Evolutionary conservation across 2,113 vertebrate species (phyloP).

Genomic region (Corynorhinus townsendii): DNA sequence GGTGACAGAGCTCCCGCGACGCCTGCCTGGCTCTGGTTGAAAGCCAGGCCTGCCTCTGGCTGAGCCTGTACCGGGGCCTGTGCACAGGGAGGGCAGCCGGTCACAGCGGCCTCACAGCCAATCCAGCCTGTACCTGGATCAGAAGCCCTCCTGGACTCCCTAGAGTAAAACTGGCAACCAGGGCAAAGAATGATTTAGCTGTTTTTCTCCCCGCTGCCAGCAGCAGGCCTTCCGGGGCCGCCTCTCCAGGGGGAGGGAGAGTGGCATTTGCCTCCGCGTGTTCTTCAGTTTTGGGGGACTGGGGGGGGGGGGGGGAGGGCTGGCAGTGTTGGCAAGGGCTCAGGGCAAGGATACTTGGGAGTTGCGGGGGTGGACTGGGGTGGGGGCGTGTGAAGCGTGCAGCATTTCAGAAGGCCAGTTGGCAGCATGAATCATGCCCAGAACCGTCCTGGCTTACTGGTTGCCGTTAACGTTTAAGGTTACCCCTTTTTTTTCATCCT

Average conservation of each 20-base stretch:
- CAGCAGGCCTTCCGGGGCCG: background rate
- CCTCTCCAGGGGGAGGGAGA: background rate
- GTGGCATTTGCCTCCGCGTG: background rate
- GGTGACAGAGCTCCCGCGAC: background rate
- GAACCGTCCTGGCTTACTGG: background rate
- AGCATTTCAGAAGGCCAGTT: background rate
- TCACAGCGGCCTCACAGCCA: background rate
- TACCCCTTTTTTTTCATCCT: background rate
- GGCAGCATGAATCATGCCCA: background rate
- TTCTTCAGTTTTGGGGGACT: background rate
- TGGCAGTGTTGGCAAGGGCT: background rate
- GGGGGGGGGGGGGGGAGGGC: background rate
- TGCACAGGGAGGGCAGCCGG: background rate
- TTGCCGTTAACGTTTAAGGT: background rate
- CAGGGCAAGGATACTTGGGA: background rate
- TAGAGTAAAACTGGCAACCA: background rate
- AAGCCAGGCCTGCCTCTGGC: background rate
- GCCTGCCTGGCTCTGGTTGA: background rate
- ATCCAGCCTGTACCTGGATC: background rate
- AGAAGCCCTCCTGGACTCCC: background rate
- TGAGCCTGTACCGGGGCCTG: background rate
- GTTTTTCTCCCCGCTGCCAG: background rate
- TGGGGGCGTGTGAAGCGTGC: background rate
- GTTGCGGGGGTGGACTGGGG: rapidly evolving
- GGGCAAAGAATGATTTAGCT: background rate